Evolutionary conservation across 2,888 invertebrate genomes (phyloP), one percentile per base, ranked within the genome.

Genomic region (Trichogramma dendrolimi): DNA sequence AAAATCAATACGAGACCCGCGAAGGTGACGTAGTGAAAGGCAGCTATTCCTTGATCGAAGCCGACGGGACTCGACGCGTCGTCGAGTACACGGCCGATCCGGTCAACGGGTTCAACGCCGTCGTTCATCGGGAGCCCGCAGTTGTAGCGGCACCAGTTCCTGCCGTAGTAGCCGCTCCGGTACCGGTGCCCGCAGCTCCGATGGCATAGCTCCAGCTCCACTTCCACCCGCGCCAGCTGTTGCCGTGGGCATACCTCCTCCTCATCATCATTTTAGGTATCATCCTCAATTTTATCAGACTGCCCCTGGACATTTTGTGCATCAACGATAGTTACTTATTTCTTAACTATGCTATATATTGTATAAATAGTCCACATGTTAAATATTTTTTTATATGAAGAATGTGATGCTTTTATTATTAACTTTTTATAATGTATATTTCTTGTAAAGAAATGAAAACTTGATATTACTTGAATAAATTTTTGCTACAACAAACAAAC

Each of bases 71-170:
- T 5, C 65, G 73, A 7, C 66, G 75, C 48, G 70, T 70, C 46
- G 75, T 75, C 46, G 71, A 72, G 49, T 73, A 73, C 63, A 71
- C 73, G 6, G 72, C 72, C 50, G 78, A 78, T 60, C 70, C 77
- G 2, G 60, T 77, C 43, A 76, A 78, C 58, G 72, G 73, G 38
- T 72, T 73, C 67, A 73, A 72, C 60, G 73, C 73, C 14, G 72
- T 72, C 11, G 72, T 84, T 68, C 76, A 73, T 77, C 66, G 70
- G 27, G 71, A 73, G 50, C 72, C 73, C 7, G 71, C 70, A 5
- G 62, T 68, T 8, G 67, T 75, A 4, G 72, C 71, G 54, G 70
- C 71, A 6, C 70, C 67, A 7, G 52, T 67, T 3, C 44, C 46
- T 44, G 55, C 55, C 6, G 56, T 66, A 43, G 65, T 65, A 40